Conservation (phyloP, 2,888 invertebrate species). For the Muscina levida region DNA sequence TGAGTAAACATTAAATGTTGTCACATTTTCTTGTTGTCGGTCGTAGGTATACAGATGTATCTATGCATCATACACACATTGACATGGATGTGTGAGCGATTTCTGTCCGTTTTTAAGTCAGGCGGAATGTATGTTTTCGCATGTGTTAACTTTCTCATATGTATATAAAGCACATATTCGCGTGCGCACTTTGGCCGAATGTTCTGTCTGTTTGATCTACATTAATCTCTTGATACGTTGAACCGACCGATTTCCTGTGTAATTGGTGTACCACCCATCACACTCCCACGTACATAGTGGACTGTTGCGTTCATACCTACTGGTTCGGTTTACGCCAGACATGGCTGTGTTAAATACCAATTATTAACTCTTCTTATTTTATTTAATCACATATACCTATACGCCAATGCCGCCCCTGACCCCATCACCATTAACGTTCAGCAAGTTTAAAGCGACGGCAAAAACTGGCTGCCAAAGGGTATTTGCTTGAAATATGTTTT, state of each 20-base stretch:
- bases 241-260: slow-evolving; percentile 36
- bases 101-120: background rate
- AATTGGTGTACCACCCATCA: slow-evolving; percentile 54
- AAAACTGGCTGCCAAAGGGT: slow-evolving; percentile 2
- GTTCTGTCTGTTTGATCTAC: slow-evolving; percentile 16
- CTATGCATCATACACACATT: slow-evolving; percentile 17
- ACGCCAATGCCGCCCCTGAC: background rate
- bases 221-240: slow-evolving; percentile 51
- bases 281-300: background rate
- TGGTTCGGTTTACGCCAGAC: background rate
- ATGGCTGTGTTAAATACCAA: slow-evolving; percentile 65
- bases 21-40: slow-evolving; percentile 45
- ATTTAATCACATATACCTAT: slow-evolving; percentile 54
- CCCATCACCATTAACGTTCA: too few relatives aligned
- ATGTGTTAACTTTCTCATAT: slow-evolving; percentile 31
- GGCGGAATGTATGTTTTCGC: slow-evolving; percentile 27
- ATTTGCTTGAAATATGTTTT: slow-evolving; percentile 19
- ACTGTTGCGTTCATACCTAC: background rate
- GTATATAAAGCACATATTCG: background rate
- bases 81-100: slow-evolving; percentile 22
- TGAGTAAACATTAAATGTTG: slow-evolving; percentile 53
- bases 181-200: background rate
- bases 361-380: slow-evolving; percentile 61
- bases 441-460: too few relatives aligned
- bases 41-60: background rate